Evolutionary conservation across 1,140 invertebrate species (phyloP), one percentile per base, ranked within the genome.

Genomic region (Macrosteles quadrilineatus): DNA sequence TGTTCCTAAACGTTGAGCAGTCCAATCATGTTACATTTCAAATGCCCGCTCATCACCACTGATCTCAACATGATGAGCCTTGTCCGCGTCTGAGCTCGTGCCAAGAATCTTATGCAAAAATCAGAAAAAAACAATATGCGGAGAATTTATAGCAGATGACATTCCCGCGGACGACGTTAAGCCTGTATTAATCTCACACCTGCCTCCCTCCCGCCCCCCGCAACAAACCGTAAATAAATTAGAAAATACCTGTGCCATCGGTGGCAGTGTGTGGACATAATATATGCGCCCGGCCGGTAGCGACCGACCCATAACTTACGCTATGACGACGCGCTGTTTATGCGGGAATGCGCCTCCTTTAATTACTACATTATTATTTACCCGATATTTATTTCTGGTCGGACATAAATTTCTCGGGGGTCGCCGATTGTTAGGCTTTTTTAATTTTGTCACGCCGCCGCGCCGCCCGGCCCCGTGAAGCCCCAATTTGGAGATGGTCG

Each of bases 341-440:
- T 50, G 47, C 47, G 4, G 47, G 47, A 50, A 50, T 50, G 47
- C 47, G 47, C 47, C 47, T 50, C 47, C 14, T 50, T 50, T 50
- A 50, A 50, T 50, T 50, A 50, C 47, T 50, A 50, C 47, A 50
- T 50, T 50, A 50, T 50, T 50, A 50, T 50, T 50, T 50, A 50
- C 21, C 47, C 47, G 21, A 50, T 50, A 50, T 50, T 50, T 50
- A 50, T 50, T 50, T 50, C 47, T 50, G 47, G 14, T 21, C 47
- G 21, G 47, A 19, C 47, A 21, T 50, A 50, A 50, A 50, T 50
- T 50, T 50, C 47, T 19, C 47, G 14, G 47, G 17, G 47, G 47
- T 21, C 47, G 21, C 47, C 21, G 47, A 50, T 50, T 50, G 47
- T 50, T 50, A 21, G 47, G 14, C 47, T 50, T 50, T 50, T 21